Evolutionary conservation across 1,140 invertebrate species (phyloP), one percentile per base, ranked within the genome.

Genomic region (Hirudo medicinalis): DNA sequence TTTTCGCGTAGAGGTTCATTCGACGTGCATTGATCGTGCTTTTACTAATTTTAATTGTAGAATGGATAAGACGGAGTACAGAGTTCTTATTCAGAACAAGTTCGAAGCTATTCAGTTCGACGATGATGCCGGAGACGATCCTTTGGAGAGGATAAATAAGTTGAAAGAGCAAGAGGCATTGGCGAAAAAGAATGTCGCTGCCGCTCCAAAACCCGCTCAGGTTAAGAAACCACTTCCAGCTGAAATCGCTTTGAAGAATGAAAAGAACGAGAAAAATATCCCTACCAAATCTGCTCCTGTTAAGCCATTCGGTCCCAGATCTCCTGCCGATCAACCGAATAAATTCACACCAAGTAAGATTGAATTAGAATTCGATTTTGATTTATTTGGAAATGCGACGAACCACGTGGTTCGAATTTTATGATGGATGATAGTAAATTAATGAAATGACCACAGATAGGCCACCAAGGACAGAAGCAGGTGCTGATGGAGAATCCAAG

Each of bases 111-210:
- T 63, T 63, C 22, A 63, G 57, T 22, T 32, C 22, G 57, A 63
- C 29, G 57, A 63, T 32, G 57, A 63, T 63, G 29, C 22, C 57
- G 57, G 29, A 63, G 57, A 22, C 57, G 57, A 63, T 63, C 57
- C 57, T 25, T 25, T 63, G 8, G 57, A 63, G 29, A 32, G 22
- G 22, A 25, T 63, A 32, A 63, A 25, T 22, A 63, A 63, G 57
- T 32, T 63, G 22, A 22, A 63, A 32, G 57, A 63, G 57, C 57
- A 63, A 63, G 22, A 25, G 19, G 29, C 29, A 15, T 32, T 63
- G 22, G 22, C 57, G 13, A 63, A 63, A n/a, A 63, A 63, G 57
- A 63, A 22, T 22, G 57, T 15, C 57, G 57, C 57, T 11, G 29
- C 57, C 11, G 57, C 19, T n/a, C 22, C 22, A 32, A 63, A 63